These are phyloP conservation scores for Branchinecta lynchi DNA, from an alignment of 1,140 invertebrate genomes.

Conservation along the genomic window DNA sequence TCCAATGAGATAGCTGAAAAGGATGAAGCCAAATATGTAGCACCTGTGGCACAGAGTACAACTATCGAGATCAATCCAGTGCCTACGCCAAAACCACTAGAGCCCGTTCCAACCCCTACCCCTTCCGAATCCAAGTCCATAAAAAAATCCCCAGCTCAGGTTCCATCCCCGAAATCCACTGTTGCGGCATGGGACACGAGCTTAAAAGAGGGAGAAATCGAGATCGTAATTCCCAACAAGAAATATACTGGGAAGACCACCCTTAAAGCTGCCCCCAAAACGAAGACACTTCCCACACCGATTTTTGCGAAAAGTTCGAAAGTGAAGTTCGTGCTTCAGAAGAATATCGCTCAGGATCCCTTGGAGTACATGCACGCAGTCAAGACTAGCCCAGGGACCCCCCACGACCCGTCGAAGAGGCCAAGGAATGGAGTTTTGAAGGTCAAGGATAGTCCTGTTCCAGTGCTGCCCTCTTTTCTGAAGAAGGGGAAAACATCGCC, in stretches of 20 bases:
- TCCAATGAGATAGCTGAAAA: too few species aligned
- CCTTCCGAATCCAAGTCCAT: too few species aligned
- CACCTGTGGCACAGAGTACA: too few species aligned
- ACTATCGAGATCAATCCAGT: too few species aligned
- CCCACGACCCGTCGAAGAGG: constrained; percentile 48
- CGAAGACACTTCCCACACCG: not conserved
- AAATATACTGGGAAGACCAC: constrained; percentile 16
- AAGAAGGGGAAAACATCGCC: not conserved
- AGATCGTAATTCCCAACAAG: constrained; percentile 21
- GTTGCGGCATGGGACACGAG: constrained; percentile 15
- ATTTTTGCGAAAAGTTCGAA: not conserved
- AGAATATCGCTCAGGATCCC: constrained; percentile 20
- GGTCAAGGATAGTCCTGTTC: not conserved
- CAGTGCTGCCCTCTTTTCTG: not conserved
- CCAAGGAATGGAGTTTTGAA: constrained; percentile 52
- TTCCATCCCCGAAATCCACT: too few species aligned
- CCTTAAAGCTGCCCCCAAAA: constrained; percentile 13
- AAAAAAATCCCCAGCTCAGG: too few species aligned
- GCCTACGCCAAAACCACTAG: too few species aligned
- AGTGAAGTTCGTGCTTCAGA: constrained; percentile 13
- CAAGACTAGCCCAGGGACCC: constrained; percentile 48
- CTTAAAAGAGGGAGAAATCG: constrained; percentile 17
- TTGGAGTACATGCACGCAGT: constrained; percentile 50
- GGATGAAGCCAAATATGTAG: too few species aligned
- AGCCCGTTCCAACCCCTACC: too few species aligned